Percentiles rank a stretch among this genome's conserved stretches.
Conservation (phyloP, 2,113 vertebrate genomes). For the Ctenomys sociabilis region DNA sequence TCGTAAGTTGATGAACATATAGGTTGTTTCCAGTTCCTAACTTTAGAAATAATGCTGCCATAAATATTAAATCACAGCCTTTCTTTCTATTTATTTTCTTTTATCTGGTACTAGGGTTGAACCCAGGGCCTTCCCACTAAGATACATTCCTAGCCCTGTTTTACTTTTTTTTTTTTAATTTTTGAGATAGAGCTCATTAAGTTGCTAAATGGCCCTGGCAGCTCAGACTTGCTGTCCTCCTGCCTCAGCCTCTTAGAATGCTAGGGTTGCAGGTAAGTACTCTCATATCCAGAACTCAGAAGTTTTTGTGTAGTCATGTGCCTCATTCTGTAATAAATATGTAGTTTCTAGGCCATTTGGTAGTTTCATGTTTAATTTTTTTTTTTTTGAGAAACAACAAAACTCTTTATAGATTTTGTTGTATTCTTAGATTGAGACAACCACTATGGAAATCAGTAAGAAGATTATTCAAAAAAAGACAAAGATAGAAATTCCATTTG, state of each 20-base stretch:
- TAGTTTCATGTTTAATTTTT: conserved; percentile 27
- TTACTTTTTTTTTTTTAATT: background rate
- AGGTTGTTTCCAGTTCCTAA: background rate
- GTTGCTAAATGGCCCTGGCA: background rate
- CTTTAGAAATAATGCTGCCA: background rate
- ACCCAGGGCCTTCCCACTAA: background rate
- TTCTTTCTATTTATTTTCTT: background rate
- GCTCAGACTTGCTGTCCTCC: background rate
- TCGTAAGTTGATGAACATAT: background rate
- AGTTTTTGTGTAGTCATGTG: background rate
- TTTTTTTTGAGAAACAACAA: conserved; percentile 39
- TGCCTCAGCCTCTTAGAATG: background rate
- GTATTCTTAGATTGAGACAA: background rate
- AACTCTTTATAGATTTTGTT: conserved; percentile 31
- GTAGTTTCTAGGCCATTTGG: background rate
- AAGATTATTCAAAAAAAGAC: background rate
- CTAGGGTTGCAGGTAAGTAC: background rate
- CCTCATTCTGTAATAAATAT: background rate
- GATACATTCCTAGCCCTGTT: background rate
- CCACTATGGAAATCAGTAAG: background rate
- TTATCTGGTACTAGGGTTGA: background rate
- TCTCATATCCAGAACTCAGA: background rate
- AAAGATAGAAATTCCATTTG: background rate
- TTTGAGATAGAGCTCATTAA: background rate
- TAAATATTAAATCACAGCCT: background rate